Percentiles rank a stretch among this genome's conserved stretches.
Conservation (phyloP, 2,113 vertebrate species). For the Ceuthmochares aereus region DNA sequence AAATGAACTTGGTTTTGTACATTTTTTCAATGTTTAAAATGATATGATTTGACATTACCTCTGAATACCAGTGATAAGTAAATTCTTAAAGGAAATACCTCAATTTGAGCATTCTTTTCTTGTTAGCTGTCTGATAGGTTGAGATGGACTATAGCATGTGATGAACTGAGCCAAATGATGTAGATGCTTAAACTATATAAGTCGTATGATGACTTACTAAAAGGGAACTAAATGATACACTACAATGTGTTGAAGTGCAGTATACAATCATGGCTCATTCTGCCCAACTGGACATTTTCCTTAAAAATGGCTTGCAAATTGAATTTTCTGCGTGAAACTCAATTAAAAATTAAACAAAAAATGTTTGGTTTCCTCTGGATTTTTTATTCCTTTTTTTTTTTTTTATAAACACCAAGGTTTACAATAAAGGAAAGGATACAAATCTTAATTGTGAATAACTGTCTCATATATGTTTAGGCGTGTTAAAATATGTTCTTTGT, state of each 20-base stretch:
- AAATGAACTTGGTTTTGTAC: conserved; percentile 64
- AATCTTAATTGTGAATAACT: neutral
- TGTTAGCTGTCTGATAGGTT: conserved; percentile 28
- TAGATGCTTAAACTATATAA: neutral
- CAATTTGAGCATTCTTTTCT: conserved; percentile 56
- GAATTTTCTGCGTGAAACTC: conserved; percentile 63
- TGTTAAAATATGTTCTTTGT: neutral
- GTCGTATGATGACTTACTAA: neutral
- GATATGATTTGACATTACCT: conserved; percentile 60
- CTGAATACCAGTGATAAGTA: conserved; percentile 54
- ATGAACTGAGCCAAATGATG: conserved; percentile 22
- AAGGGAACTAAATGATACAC: conserved; percentile 41
- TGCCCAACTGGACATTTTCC: conserved; percentile 37
- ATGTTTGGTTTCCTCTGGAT: neutral
- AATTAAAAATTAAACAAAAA: conserved; percentile 61
- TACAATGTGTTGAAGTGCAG: conserved; percentile 29
- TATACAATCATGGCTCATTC: conserved; percentile 38
- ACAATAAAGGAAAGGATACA: neutral
- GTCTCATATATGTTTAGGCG: rapidly evolving
- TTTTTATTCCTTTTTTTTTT: neutral
- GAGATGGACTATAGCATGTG: neutral
- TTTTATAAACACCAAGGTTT: neutral
- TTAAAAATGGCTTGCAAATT: conserved; percentile 62
- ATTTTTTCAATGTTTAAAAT: conserved; percentile 68
- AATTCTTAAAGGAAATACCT: conserved; percentile 73